Base-by-base conservation (phyloP, 2,888 invertebrate species). In the Polia nebulosa region DNA sequence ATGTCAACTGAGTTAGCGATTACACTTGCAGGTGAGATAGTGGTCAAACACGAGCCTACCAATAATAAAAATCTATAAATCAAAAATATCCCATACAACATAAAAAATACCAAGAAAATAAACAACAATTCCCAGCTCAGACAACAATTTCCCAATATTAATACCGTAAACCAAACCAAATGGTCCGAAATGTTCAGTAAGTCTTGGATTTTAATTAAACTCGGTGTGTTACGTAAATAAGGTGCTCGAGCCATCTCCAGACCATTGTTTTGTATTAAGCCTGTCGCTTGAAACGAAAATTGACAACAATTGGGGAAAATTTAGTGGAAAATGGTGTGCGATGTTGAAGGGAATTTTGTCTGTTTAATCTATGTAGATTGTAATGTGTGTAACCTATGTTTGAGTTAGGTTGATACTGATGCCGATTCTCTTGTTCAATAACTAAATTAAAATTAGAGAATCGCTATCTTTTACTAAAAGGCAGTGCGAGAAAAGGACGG, bases 181-280 rank as follows among this genome's bases (percentile, higher is more conserved):
- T 60, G 45, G 62, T 67, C 56, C 51, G 44, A 57, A 82, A 62
- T n/a, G 55, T 61, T 52, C 67, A 70, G 67, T 64, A 52, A 66
- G 51, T 57, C 70, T 63, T 59, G 66, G 60, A 53, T 83, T 83
- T 78, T 81, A 83, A 81, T 81, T 81, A 81, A 81, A 81, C 68
- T 70, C 34, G 67, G 75, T 78, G 75, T 81, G 67, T 78, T 75
- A 78, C 72, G 72, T 75, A 81, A 83, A 81, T 81, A 78, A 75
- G 56, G 64, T 59, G 51, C 63, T 65, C 29, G 41, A 45, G 45
- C 45, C 27, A 47, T 22, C 44, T n/a, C 39, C 58, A 47, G 34
- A 57, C 69, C 67, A 70, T 81, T 83, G 82, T 81, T 65, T 70
- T 51, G 51, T 70, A 67, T 70, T 78, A 83, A 68, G 57, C 72